Conservation (phyloP, 2,888 invertebrate species). For the Pandemis heparana region DNA sequence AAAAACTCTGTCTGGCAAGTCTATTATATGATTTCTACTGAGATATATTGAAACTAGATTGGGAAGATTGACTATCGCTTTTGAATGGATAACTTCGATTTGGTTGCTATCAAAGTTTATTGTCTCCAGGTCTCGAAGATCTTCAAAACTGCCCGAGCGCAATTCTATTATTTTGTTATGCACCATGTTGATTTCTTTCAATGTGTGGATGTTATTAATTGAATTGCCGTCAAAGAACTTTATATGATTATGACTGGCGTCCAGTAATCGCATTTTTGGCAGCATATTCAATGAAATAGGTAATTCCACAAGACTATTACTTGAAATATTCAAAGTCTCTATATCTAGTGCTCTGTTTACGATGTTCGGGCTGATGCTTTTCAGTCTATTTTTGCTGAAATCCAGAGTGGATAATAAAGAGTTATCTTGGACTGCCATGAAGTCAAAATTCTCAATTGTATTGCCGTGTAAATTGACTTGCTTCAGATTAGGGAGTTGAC, state of each 20-base stretch:
- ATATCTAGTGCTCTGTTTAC: conserved; percentile 88
- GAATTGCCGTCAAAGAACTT: conserved; percentile 89
- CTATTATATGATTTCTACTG: conserved; percentile 90
- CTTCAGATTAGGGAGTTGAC: conserved; percentile 87
- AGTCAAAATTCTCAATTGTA: conserved; percentile 89
- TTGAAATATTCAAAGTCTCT: conserved; percentile 91
- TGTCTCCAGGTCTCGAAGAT: conserved; percentile 89
- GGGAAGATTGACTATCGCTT: conserved; percentile 89
- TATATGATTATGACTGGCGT: conserved; percentile 92
- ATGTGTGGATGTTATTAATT: conserved; percentile 88
- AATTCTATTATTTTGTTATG: conserved; percentile 91
- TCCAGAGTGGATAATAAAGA: conserved; percentile 88
- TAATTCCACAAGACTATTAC: conserved; percentile 90
- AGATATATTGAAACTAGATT: conserved; percentile 89
- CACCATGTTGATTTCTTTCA: conserved; percentile 90
- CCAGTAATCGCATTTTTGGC: conserved; percentile 89
- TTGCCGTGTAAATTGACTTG: conserved; percentile 92
- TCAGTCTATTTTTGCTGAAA: conserved; percentile 91
- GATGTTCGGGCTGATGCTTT: conserved; percentile 87
- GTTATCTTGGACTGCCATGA: conserved; percentile 89
- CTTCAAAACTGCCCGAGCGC: conserved; percentile 89
- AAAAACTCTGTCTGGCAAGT: conserved; percentile 91
- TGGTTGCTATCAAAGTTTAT: conserved; percentile 94
- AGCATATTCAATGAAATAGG: conserved; percentile 90
- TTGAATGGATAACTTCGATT: conserved; percentile 89